A percentile compares a stretch with the other conserved stretches of the same genome.
phyloP scores from a whole-genome alignment of 2,888 invertebrate genomes.

The Erynnis tages region DNA sequence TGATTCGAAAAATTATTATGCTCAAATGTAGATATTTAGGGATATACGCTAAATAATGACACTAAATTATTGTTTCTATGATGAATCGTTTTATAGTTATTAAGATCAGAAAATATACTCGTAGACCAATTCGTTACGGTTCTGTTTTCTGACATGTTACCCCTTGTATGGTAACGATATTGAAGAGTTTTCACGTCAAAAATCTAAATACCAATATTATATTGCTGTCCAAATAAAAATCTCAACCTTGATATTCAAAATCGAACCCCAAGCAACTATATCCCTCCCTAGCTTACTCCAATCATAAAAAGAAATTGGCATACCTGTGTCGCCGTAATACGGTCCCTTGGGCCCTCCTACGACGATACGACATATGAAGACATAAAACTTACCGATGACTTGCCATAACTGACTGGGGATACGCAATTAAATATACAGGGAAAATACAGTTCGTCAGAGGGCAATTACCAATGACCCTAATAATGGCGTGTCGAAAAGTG shows the following conservation, averaged over 20 bases:
- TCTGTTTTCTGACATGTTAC: too few relatives aligned
- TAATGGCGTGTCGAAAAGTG: slow-evolving; percentile 3
- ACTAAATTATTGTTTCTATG: too few relatives aligned
- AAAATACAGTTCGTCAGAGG: slow-evolving; percentile 31
- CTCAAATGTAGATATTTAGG: not conserved
- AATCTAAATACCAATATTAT: too few relatives aligned
- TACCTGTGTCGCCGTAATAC: slow-evolving; percentile 67
- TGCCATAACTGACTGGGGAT: slow-evolving; percentile 55
- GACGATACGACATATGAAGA: slow-evolving; percentile 50
- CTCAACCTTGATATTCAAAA: not conserved
- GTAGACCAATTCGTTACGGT: too few relatives aligned
- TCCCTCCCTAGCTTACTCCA: slow-evolving; percentile 36
- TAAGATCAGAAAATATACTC: too few relatives aligned
- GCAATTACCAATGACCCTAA: slow-evolving; percentile 30
- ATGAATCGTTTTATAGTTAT: too few relatives aligned
- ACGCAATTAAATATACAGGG: slow-evolving; percentile 39
- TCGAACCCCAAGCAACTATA: slow-evolving; percentile 22
- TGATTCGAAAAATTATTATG: slow-evolving; percentile 19
- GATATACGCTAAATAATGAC: too few relatives aligned
- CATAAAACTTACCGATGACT: slow-evolving; percentile 52
- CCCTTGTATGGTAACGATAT: too few relatives aligned
- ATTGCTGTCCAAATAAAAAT: not conserved
- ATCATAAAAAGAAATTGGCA: slow-evolving; percentile 72
- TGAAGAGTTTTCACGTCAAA: too few relatives aligned
- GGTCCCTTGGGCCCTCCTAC: slow-evolving; percentile 56